Conservation (phyloP, 2,113 vertebrate species). For the Zosterops borbonicus region DNA sequence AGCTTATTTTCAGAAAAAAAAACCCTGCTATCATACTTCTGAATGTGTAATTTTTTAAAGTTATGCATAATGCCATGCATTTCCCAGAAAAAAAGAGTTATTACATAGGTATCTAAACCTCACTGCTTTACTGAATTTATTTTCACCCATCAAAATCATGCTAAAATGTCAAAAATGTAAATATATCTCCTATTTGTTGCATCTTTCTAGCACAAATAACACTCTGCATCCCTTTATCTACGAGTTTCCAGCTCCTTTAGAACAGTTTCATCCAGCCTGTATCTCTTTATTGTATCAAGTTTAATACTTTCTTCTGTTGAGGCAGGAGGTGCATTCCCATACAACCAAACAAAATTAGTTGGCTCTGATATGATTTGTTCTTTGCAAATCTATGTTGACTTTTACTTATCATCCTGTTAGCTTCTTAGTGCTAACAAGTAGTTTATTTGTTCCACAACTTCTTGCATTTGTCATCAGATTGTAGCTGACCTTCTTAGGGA, state of each 20-base stretch:
- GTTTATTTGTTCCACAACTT: conserved; percentile 1
- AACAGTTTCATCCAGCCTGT: not conserved
- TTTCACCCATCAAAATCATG: not conserved
- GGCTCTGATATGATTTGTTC: not conserved
- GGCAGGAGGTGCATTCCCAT: not conserved
- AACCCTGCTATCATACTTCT: fast-evolving
- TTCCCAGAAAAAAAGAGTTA: not conserved
- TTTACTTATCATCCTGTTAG: not conserved
- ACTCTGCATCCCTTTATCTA: not conserved
- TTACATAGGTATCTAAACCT: not conserved
- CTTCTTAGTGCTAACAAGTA: not conserved
- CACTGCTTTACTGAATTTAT: not conserved
- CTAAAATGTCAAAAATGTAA: not conserved
- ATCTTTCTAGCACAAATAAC: not conserved
- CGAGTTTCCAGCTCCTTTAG: not conserved
- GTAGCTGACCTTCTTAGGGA: not conserved
- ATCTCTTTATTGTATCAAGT: not conserved
- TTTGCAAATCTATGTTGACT: not conserved
- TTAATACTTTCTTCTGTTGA: not conserved
- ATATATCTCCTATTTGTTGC: not conserved
- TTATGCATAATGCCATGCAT: not conserved
- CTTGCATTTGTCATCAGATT: not conserved
- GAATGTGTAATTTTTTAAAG: not conserved
- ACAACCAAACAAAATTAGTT: not conserved
- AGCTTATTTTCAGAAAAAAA: not conserved